These are phyloP conservation scores for Kryptolebias marmoratus DNA, from an alignment of 2,113 vertebrate species.

Conservation along the genomic window DNA sequence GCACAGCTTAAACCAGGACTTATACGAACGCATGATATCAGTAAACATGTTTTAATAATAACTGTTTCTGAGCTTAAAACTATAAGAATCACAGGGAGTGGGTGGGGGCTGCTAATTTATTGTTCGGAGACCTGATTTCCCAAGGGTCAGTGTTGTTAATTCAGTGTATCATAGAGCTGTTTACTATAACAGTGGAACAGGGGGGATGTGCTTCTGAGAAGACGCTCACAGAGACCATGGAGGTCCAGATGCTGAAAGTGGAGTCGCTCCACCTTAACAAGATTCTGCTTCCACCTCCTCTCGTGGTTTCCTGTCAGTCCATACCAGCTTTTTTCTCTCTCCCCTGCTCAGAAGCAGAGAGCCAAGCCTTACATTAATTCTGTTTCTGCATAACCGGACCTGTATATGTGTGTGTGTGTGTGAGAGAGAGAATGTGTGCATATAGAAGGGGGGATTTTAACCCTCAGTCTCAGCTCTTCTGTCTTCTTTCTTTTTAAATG, in stretches of 20 bases:
- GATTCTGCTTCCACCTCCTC: constrained; percentile 17
- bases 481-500: constrained; percentile 60
- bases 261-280: constrained; percentile 9
- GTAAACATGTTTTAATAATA: constrained; percentile 67
- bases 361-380: constrained; percentile 84
- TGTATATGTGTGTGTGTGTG: constrained; percentile 69
- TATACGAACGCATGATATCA: constrained; percentile 39
- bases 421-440: neutral
- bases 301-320: constrained; percentile 62
- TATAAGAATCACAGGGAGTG: constrained; percentile 57
- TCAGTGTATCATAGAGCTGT: constrained; percentile 67
- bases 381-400: constrained; percentile 82
- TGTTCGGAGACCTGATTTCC: constrained; percentile 74
- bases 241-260: neutral
- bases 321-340: constrained; percentile 81
- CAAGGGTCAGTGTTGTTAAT: constrained; percentile 69
- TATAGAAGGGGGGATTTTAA: constrained; percentile 27
- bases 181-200: constrained; percentile 46
- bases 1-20: constrained; percentile 9
- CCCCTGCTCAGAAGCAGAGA: constrained; percentile 71
- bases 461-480: constrained; percentile 63
- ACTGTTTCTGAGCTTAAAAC: constrained; percentile 66
- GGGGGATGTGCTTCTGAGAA: constrained; percentile 20
- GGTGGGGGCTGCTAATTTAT: constrained; percentile 62
- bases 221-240: constrained; percentile 12